Conservation (phyloP, 2,888 invertebrate genomes). For the Bombyx huttoni region DNA sequence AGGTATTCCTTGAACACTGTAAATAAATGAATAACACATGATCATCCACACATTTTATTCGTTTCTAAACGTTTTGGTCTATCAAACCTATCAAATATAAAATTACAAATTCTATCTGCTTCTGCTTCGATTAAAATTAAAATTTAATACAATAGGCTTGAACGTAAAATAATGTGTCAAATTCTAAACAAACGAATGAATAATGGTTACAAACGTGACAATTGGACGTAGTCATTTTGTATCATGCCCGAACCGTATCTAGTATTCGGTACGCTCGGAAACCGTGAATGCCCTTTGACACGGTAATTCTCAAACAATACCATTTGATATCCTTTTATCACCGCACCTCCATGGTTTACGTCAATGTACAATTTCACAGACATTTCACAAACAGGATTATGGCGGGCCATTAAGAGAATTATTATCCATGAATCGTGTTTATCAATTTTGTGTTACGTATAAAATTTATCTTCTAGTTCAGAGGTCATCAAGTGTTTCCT, state of each 20-base stretch:
- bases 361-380: conserved; percentile 1
- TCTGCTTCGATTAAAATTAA: too few species aligned
- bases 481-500: too few species aligned
- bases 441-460: too few species aligned
- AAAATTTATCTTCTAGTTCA: too few species aligned
- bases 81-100: too few species aligned
- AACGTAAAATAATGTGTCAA: background rate
- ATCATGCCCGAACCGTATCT: conserved; percentile 14
- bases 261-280: conserved; percentile 10
- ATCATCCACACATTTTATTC: too few species aligned
- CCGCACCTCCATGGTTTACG: conserved; percentile 1
- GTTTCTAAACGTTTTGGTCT: too few species aligned
- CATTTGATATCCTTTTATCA: conserved; percentile 1
- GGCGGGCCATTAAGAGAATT: background rate
- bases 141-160: background rate
- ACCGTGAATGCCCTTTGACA: conserved; percentile 14
- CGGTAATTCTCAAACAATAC: conserved; percentile 18
- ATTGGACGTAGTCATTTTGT: conserved; percentile 8
- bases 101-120: too few species aligned
- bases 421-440: background rate
- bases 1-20: too few species aligned
- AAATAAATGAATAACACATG: too few species aligned
- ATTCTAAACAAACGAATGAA: background rate
- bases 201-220: background rate
- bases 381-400: background rate